A percentile compares a stretch with the other conserved stretches of the same genome.
These are phyloP conservation scores for Diabrotica balteata DNA, from an alignment of 2,888 invertebrate species.

Conservation along the genomic window DNA sequence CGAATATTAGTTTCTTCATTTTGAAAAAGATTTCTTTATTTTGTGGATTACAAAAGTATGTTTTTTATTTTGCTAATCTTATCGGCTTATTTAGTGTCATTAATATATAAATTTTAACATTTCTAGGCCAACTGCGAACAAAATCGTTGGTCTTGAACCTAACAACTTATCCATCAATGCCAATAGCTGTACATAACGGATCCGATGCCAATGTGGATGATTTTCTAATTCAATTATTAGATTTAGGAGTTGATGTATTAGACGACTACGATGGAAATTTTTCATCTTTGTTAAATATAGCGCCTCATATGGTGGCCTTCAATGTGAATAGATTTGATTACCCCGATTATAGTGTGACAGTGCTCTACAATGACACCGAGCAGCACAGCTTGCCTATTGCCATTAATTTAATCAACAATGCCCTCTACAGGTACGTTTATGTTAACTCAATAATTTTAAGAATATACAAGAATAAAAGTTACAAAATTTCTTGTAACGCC, in stretches of 20 bases:
- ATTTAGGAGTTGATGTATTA: conserved; percentile 56
- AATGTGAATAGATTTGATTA: conserved; percentile 65
- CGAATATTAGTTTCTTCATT: too few relatives aligned
- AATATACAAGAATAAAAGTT: too few relatives aligned
- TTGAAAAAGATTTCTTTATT: too few relatives aligned
- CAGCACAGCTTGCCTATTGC: conserved; percentile 81
- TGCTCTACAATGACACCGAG: conserved; percentile 80
- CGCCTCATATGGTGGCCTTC: conserved; percentile 73
- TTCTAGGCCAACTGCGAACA: conserved; percentile 65
- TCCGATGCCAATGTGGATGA: conserved; percentile 55
- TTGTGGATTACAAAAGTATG: too few relatives aligned
- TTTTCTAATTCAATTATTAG: conserved; percentile 53
- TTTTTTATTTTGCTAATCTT: too few relatives aligned
- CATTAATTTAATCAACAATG: conserved; percentile 75
- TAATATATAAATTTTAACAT: not conserved
- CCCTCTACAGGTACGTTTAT: conserved; percentile 69
- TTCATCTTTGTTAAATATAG: conserved; percentile 67
- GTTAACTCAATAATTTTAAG: too few relatives aligned
- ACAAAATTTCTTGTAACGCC: too few relatives aligned
- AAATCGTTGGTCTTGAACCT: conserved; percentile 70
- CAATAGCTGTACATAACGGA: conserved; percentile 69
- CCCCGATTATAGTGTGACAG: conserved; percentile 66
- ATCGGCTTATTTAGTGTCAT: too few relatives aligned
- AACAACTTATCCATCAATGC: conserved; percentile 67
- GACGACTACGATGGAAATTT: conserved; percentile 72